Evolutionary conservation across 2,113 vertebrate genomes (phyloP), one percentile per base, ranked within the genome.

Genomic region (Cairina moschata): DNA sequence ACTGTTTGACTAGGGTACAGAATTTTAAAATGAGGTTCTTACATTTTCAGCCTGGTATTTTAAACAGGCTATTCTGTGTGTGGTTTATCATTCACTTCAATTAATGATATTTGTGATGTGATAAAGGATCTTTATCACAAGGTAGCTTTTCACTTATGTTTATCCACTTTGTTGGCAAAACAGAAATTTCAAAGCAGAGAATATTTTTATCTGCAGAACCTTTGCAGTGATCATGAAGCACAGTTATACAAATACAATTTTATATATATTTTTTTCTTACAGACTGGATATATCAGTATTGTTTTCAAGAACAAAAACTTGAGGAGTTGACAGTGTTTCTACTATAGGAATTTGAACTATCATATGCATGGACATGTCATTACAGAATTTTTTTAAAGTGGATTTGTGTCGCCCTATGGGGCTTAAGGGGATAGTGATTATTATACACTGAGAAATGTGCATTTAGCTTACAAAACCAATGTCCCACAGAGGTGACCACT

Each of bases 401-500:
- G 88, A 97, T 96, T 95, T 93, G 77, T 87, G 66, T 96, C 32
- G 3, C 91, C 93, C 80, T 92, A 28, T 81, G 73, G 88, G 90
- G 95, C 68, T 96, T 93, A 95, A 95, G 86, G 95, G 90, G 56
- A 65, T 77, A 94, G 95, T 90, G 93, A 97, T 97, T 96, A 96
- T 96, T 97, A 97, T 96, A 93, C 80, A 94, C 94, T 97, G 96
- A 97, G 97, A 98, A 98, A 97, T 97, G 97, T 98, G 96, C 96
- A 97, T 97, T 98, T 97, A 96, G 97, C 96, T 97, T 97, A 94
- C 95, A 97, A 97, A 95, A 94, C 97, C 97, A 97, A 95, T 89
- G 95, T 97, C 98, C 98, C 98, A 98, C 97, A 98, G 96, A 97
- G 97, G 96, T 98, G 96, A 96, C 93, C 94, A 86, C 93, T 97